Conservation (phyloP, 2,888 invertebrate species). For the Caenorhabditis drosophilae region DNA sequence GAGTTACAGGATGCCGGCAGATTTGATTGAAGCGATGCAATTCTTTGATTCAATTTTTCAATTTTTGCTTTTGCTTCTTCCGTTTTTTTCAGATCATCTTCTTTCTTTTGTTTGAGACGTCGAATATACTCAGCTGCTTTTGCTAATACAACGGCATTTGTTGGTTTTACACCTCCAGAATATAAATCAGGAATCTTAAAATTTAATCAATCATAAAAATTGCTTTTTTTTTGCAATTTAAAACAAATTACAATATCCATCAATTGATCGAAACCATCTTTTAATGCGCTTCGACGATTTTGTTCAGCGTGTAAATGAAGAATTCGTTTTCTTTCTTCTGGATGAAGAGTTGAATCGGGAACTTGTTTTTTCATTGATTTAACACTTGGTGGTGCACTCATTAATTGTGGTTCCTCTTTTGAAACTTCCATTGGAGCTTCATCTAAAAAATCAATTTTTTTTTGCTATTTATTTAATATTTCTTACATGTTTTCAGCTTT, state of each 20-base stretch:
- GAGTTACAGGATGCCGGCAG: constrained; percentile 52
- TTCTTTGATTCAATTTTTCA: constrained; percentile 42
- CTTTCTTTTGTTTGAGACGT: constrained; percentile 37
- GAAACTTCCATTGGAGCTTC: constrained; percentile 2
- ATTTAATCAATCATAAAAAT: not conserved
- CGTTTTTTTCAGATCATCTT: constrained; percentile 26
- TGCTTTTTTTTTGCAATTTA: not conserved
- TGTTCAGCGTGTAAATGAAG: constrained; percentile 69
- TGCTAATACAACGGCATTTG: constrained; percentile 68
- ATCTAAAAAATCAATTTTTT: not conserved
- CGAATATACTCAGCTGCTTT: constrained; percentile 65
- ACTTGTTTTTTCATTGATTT: constrained; percentile 40
- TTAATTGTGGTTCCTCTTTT: constrained; percentile 31
- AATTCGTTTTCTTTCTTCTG: constrained; percentile 66
- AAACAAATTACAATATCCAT: constrained; percentile 54
- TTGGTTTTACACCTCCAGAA: constrained; percentile 64
- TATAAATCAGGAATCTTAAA: constrained; percentile 61
- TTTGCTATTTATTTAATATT: too few species aligned
- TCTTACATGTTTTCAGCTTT: not conserved
- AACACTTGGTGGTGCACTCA: constrained; percentile 47
- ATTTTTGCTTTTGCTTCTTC: constrained; percentile 35
- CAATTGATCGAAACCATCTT: constrained; percentile 68
- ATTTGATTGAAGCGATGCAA: constrained; percentile 61
- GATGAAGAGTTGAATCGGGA: constrained; percentile 66
- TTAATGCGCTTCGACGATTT: constrained; percentile 64